Evolutionary conservation across 2,888 invertebrate genomes (phyloP), one percentile per base, ranked within the genome.

Genomic region (Drosophila siamana): DNA sequence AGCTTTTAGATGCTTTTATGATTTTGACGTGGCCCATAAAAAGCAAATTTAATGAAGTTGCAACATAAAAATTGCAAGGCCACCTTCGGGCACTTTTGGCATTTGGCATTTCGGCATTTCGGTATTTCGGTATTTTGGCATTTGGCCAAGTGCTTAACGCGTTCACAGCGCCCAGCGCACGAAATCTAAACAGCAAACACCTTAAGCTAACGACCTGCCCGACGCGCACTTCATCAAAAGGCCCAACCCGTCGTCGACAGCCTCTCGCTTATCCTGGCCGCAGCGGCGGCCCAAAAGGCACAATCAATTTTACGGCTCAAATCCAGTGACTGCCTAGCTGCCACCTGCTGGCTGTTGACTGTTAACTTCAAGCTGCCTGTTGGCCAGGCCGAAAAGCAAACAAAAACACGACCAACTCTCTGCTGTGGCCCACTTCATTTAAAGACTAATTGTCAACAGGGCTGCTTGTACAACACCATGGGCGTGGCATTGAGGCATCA

Each of bases 41-140:
- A 86, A 55, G 65, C 50, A 68, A 76, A 75, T 86, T 81, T 86
- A 76, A 83, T 75, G 79, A 86, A 83, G 85, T 83, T 86, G 82
- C 82, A 74, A 66, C 72, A 82, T 78, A 64, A 79, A 79, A 83
- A 56, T 56, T 74, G 86, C 83, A 72, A 59, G 72, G 59, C 54
- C 73, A 8, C 13, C 52, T 36, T 36, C 46, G 26, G 48, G n/a
- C 50, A 54, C 40, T 64, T 60, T 51, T 65, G 77, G 46, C 73
- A 57, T 67, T 69, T 66, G 65, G 9, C 44, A 19, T 41, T 44
- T 55, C 43, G 43, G 43, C 65, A 57, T n/a, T n/a, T n/a, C n/a
- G n/a, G n/a, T n/a, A n/a, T n/a, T n/a, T n/a, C n/a, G n/a, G n/a
- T n/a, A n/a, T n/a, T 67, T 69, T 66, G 65, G 9, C 44, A 19